phyloP scores from a whole-genome alignment of 2,113 vertebrate genomes.

The Pagrus major region DNA sequence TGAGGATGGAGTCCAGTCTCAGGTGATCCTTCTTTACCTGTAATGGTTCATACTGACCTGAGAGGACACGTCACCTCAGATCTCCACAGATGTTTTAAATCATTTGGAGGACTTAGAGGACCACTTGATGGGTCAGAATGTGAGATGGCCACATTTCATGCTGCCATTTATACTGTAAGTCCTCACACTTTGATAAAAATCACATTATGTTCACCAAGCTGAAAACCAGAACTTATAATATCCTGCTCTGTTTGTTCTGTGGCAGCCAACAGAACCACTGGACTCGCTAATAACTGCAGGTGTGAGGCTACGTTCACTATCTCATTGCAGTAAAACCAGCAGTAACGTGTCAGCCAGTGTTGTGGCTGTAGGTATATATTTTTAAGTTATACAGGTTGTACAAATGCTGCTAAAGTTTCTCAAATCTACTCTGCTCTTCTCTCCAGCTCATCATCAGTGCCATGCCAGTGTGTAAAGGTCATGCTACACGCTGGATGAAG shows the following conservation, averaged over 20 bases:
- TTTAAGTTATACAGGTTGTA: no score
- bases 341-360: no score
- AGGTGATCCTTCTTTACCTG: neutral
- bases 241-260: neutral
- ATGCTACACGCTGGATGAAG: no score
- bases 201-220: neutral
- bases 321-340: no score
- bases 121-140: neutral
- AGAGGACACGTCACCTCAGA: neutral
- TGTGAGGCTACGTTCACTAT: neutral
- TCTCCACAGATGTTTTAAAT: neutral
- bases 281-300: neutral
- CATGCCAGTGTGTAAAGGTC: no score
- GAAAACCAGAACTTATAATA: neutral
- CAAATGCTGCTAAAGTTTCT: no score
- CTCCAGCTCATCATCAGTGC: no score
- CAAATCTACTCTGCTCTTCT: no score
- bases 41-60: neutral
- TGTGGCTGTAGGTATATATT: no score
- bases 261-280: neutral
- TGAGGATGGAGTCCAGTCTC: neutral
- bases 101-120: neutral
- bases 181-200: neutral
- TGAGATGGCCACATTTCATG: neutral
- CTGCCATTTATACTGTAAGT: neutral